Base-by-base conservation (phyloP, 2,113 vertebrate genomes). In the Plecturocebus donacophilus region DNA sequence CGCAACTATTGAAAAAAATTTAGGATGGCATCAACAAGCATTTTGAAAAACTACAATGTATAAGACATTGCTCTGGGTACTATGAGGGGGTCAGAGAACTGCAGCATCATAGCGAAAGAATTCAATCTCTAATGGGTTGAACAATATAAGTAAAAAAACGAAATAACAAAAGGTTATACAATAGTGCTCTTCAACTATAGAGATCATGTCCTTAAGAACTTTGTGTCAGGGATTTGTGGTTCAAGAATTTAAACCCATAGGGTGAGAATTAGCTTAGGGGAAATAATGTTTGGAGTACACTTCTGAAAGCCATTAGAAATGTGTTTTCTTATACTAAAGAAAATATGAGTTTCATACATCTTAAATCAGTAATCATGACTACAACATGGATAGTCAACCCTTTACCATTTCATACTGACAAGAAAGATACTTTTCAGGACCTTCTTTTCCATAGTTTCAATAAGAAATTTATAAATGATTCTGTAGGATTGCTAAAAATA, bases 321-420 rank as follows among this genome's bases (percentile, higher is more conserved):
- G 61, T 6, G 1, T 52, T 84, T 82, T 94, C 21, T 94, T 76
- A 10, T 45, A 70, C 42, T n/a, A 92, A 94, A 87, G 84, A 77
- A 87, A 93, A 76, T 75, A 87, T 76, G 30, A 87, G 38, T 84
- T 93, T 94, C 84, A 73, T 83, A 66, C n/a, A 92, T 86, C 42
- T 97, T 58, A 75, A 21, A 49, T 56, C 49, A 71, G 70, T 71
- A 94, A 84, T 70, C 75, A 80, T 93, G 42, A 91, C 35, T 70
- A 45, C 75, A 16, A 40, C 27, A 73, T 23, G 19, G 13, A 92
- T 83, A 75, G 20, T 68, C 4, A 76, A 83, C 19, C 0, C 38
- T 84, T 87, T 40, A 76, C n/a, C 11, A 42, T 95, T 94, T 94
- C 40, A 71, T 40, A 81, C 35, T 95, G 70, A 94, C 81, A n/a